These are phyloP conservation scores for Heliconius melpomene DNA, from an alignment of 1,140 invertebrate genomes.

Conservation along the genomic window DNA sequence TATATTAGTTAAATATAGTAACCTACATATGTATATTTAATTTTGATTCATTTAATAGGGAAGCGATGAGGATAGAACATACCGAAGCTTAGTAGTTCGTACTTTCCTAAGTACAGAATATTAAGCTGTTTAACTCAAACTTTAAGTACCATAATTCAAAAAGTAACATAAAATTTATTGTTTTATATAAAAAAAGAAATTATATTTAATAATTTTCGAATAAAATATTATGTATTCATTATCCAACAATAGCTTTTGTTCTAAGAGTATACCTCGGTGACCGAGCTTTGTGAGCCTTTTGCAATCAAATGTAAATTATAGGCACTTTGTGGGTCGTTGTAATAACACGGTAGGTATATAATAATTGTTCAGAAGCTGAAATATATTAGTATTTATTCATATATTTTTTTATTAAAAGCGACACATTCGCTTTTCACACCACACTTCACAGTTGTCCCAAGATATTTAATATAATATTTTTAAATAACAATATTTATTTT, in stretches of 20 bases:
- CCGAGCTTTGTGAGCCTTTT: slow-evolving; percentile 12
- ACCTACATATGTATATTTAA: too few species aligned
- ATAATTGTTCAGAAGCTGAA: slow-evolving; percentile 18
- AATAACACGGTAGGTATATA: slow-evolving; percentile 14
- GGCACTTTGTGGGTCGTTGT: slow-evolving; percentile 6
- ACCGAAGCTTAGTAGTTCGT: too few species aligned
- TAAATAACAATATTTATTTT: background rate
- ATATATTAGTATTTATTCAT: background rate
- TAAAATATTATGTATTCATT: background rate
- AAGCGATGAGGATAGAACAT: too few species aligned
- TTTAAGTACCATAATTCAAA: too few species aligned
- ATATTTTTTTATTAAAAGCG: background rate
- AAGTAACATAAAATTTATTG: background rate
- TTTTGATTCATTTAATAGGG: too few species aligned
- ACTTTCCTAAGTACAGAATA: too few species aligned
- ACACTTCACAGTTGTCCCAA: background rate
- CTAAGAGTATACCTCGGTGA: background rate
- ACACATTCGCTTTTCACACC: background rate
- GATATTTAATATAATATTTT: too few species aligned
- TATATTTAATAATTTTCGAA: background rate
- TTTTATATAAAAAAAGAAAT: background rate
- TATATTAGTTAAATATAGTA: too few species aligned
- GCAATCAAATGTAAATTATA: slow-evolving; percentile 26
- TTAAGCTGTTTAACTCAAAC: too few species aligned
- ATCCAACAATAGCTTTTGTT: background rate